Base-by-base conservation (phyloP, 2,888 invertebrate species). In the Tryphoninae sp. region DNA sequence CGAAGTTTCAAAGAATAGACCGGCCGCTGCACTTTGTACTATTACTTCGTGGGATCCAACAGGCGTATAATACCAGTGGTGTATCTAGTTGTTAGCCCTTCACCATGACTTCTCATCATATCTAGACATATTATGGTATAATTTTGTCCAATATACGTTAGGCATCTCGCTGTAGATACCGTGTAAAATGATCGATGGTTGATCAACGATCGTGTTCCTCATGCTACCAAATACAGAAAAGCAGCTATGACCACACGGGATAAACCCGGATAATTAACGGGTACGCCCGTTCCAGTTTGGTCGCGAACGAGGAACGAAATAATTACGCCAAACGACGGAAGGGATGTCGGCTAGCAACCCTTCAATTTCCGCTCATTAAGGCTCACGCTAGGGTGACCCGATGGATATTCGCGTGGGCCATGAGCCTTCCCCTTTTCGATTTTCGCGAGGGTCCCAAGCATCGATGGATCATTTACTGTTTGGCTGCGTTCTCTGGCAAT, bases 341-440 rank as follows among this genome's bases (percentile, higher is more conserved):
- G 81, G 75, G 78, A 71, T 75, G 42, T 55, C 26, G 11, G 45
- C 51, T 65, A 59, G 69, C 75, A 78, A 82, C 82, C 82, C 82
- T 79, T 82, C 82, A 76, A 82, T 82, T 82, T 79, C 76, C 71
- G 51, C 75, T 82, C 82, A 79, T 82, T 82, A 82, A 45, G 82
- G 72, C 53, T 76, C 58, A 79, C 76, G 78, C 71, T 72, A 42
- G 76, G 75, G 72, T 76, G 72, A 45, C 62, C 68, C 72, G 55
- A 67, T 62, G 72, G 68, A 55, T 55, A 55, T 71, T 55, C 78
- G 58, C 68, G 22, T 45, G 67, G 72, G 73, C 49, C 75, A 13
- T 8, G 53, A n/a, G 55, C 40, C 45, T 13, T n/a, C 16, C 26
- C 62, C 13, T 13, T 23, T 23, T 62, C 19, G 53, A 62, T 62